Evolutionary conservation across 1,140 invertebrate species (phyloP), one percentile per base, ranked within the genome.

Genomic region (Drosophila erecta): DNA sequence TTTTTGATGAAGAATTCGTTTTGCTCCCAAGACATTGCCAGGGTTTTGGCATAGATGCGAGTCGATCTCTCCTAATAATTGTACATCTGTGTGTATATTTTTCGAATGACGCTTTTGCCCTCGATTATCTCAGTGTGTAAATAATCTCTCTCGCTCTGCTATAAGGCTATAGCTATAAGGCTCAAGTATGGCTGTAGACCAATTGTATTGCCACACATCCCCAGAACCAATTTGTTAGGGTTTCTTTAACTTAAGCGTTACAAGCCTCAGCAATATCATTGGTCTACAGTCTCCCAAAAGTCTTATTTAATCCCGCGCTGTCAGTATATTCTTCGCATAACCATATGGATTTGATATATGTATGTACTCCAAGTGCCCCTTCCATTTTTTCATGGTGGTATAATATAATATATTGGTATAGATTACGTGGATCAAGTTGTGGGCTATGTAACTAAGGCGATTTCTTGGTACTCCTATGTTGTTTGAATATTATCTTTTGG

Each of bases 51-150:
- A 22, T 20, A 15, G 35, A n/a, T 40, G 33, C 14, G 4, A 49
- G 35, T 67, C 46, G 64, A 65, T 30, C 64, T 30, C 37, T n/a
- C 44, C 44, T 20, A 64, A 54, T 55, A 40, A 70, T 27, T 85
- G 71, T 81, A 58, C 59, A 75, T 81, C 46, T 81, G 56, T 81
- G 70, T 86, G 75, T 86, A 87, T 86, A 81, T 86, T 87, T 87
- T 87, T 87, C 56, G 71, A 86, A 77, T 43, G 76, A 86, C 72
- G 75, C 76, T 84, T 84, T 83, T 86, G 71, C 50, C 62, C 61
- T 72, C 64, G 35, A 69, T 56, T 65, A 44, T 86, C 75, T 83
- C 64, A 76, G 76, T 79, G 83, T 86, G 79, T 86, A 89, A 72
- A 83, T 86, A 85, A 76, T 58, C 53, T 43, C 8, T 59, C 37